phyloP scores from a whole-genome alignment of 2,113 vertebrate genomes.

The Microtus montanus region DNA sequence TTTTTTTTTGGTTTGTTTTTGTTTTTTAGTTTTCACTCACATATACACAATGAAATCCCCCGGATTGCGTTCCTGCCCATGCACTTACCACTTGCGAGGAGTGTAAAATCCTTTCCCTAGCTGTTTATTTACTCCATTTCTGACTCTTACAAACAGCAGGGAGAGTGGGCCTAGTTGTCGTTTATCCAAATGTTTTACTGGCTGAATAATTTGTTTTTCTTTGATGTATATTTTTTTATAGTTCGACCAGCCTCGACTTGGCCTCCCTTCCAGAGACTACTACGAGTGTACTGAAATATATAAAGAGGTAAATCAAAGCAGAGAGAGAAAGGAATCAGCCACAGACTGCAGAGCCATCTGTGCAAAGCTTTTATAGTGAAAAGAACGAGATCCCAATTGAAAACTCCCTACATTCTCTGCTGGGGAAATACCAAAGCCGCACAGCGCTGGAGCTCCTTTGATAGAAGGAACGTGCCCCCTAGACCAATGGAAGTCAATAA shows the following conservation, averaged over 20 bases:
- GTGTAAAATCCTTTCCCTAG: background rate
- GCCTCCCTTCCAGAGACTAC: constrained; percentile 94
- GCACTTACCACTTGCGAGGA: background rate
- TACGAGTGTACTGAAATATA: constrained; percentile 92
- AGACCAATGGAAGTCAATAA: background rate
- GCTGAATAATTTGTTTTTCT: constrained; percentile 29
- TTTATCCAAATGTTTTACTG: background rate
- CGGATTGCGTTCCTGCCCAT: background rate
- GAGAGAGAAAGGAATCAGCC: background rate
- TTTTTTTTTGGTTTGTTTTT: too few relatives aligned
- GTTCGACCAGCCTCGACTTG: constrained; percentile 95
- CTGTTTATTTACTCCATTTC: background rate
- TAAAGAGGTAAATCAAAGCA: constrained; percentile 87
- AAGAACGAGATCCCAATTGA: background rate
- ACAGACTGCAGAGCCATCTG: background rate
- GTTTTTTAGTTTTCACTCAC: background rate
- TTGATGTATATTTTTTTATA: constrained; percentile 77
- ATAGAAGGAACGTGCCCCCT: background rate
- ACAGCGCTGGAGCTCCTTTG: background rate
- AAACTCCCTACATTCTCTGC: background rate
- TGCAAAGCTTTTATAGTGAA: background rate
- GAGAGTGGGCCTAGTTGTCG: background rate
- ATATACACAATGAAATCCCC: background rate
- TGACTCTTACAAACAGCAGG: background rate
- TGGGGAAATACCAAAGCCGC: background rate